Evolutionary conservation across 2,888 invertebrate species (phyloP).

Genomic region (Meiosimyza decipiens): DNA sequence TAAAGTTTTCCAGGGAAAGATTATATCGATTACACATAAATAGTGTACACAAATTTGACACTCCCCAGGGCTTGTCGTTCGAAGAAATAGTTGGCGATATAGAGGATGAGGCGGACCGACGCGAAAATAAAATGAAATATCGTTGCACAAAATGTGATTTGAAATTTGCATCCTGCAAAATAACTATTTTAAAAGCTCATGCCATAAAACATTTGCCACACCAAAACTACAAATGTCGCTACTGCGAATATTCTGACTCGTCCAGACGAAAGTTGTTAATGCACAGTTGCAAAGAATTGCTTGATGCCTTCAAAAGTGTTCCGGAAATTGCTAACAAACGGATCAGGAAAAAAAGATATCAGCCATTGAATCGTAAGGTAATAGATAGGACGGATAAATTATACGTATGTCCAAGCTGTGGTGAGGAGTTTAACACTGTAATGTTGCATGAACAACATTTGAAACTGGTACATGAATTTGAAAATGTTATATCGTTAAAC

Average conservation of each 20-base stretch:
- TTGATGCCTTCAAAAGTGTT: not conserved
- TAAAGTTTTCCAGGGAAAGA: conserved; percentile 32
- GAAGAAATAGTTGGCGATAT: not conserved
- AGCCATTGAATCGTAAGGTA: not conserved
- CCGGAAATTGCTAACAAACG: not conserved
- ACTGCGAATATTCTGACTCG: not conserved
- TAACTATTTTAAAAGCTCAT: not conserved
- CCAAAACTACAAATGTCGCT: conserved; percentile 10
- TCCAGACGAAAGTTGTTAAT: not conserved
- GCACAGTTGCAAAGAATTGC: not conserved
- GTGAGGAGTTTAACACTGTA: not conserved
- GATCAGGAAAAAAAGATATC: not conserved
- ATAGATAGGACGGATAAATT: not conserved
- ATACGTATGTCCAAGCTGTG: conserved; percentile 19
- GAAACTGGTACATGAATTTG: conserved; percentile 4
- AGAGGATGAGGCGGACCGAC: not conserved
- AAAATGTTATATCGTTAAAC: conserved; percentile 3
- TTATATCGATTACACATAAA: conserved; percentile 40
- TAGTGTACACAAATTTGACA: conserved; percentile 37
- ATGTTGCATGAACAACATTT: not conserved
- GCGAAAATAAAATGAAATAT: not conserved
- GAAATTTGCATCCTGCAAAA: not conserved
- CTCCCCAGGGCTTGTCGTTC: conserved; percentile 32
- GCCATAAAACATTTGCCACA: not conserved
- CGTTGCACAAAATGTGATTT: conserved; percentile 2